Evolutionary conservation across 1,140 invertebrate species (phyloP).

Genomic region (Atopsyche davidsoni): DNA sequence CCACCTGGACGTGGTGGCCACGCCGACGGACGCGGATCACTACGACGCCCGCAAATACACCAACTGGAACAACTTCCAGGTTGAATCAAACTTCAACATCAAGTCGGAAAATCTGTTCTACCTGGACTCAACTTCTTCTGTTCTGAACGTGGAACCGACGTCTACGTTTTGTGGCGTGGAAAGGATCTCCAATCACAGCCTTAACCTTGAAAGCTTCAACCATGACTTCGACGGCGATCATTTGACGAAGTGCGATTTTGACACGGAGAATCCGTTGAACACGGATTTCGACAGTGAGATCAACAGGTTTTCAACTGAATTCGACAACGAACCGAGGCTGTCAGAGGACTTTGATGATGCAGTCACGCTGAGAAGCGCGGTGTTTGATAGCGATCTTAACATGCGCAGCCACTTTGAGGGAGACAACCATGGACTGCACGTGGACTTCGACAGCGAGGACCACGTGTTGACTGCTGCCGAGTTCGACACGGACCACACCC

Average conservation of each 20-base stretch:
- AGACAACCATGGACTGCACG: constrained; percentile 1
- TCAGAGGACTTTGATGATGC: constrained; percentile 9
- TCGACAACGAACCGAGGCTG: constrained; percentile 14
- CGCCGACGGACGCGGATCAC: constrained; percentile 8
- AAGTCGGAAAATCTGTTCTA: constrained; percentile 28
- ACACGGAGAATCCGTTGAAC: constrained; percentile 17
- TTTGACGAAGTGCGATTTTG: constrained; percentile 26
- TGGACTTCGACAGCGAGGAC: constrained; percentile 18
- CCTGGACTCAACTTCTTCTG: constrained; percentile 12
- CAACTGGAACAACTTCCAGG: constrained; percentile 7
- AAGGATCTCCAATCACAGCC: constrained; percentile 8
- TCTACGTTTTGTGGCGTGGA: constrained; percentile 15
- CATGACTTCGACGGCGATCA: constrained; percentile 19
- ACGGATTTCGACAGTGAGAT: constrained; percentile 27
- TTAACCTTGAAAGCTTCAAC: constrained; percentile 21
- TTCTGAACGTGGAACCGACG: constrained; percentile 9
- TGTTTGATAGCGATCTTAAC: constrained; percentile 14
- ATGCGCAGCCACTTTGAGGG: constrained; percentile 14
- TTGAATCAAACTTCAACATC: constrained; percentile 21
- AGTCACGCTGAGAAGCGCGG: constrained; percentile 8
- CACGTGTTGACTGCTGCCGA: constrained; percentile 17
- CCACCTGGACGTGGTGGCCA: constrained; percentile 27
- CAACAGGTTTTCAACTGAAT: constrained; percentile 21
- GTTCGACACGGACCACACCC: constrained; percentile 21
- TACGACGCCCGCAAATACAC: constrained; percentile 6